A percentile compares a stretch with the other conserved stretches of the same genome.
Conservation (phyloP, 2,113 vertebrate species). For the Machaerirhynchus nigripectus region DNA sequence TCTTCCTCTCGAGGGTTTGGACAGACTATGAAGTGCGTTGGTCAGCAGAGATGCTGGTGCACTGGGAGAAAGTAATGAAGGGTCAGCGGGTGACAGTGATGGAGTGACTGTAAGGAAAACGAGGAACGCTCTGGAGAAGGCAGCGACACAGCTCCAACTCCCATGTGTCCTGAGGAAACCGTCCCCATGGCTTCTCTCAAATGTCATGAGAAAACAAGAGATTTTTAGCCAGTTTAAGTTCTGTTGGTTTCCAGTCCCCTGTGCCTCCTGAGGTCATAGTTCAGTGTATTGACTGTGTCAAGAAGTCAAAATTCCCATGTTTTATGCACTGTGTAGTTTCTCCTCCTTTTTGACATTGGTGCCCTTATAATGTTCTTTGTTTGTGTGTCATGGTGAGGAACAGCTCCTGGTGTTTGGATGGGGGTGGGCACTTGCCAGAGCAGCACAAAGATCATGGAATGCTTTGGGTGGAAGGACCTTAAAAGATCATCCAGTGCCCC, state of each 20-base stretch:
- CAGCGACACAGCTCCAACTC: conserved; percentile 19
- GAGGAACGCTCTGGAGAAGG: conserved; percentile 22
- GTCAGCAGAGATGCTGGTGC: conserved; percentile 13
- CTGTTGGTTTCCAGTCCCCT: conserved; percentile 40
- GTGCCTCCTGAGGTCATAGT: conserved; percentile 43
- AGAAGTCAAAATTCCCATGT: conserved; percentile 60
- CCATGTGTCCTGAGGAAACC: neutral
- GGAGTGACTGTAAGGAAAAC: neutral
- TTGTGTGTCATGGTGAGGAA: neutral
- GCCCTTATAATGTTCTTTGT: neutral
- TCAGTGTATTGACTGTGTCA: conserved; percentile 41
- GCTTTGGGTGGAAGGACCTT: neutral
- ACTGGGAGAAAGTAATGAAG: conserved; percentile 37
- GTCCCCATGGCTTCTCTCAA: conserved; percentile 25
- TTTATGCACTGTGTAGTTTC: conserved; percentile 18
- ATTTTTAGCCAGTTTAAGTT: conserved; percentile 23
- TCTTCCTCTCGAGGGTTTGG: neutral
- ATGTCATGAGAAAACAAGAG: conserved; percentile 58
- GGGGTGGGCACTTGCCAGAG: neutral
- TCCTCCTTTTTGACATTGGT: neutral
- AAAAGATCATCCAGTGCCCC: accelerated
- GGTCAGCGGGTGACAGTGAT: conserved; percentile 35
- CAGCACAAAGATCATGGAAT: neutral
- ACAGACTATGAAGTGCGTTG: neutral
- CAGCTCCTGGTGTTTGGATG: neutral